These are phyloP conservation scores for Julus scanicus DNA, from an alignment of 2,888 invertebrate species.

Conservation along the genomic window DNA sequence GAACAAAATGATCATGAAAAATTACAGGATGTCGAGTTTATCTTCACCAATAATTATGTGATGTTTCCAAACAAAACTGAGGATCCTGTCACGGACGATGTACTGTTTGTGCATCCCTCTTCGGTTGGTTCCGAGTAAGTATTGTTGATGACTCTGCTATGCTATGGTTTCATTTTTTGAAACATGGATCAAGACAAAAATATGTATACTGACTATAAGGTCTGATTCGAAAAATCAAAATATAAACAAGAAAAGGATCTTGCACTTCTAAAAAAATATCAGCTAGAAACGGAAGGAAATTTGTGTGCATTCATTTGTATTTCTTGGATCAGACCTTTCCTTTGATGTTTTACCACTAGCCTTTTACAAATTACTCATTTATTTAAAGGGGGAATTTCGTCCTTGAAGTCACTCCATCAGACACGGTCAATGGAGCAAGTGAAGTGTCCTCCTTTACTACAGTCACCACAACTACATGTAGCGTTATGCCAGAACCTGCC, in stretches of 20 bases:
- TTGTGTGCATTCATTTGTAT: too few relatives aligned
- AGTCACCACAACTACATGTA: neutral
- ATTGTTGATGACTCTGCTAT: neutral
- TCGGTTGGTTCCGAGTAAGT: neutral
- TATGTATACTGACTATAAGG: too few relatives aligned
- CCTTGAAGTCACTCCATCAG: neutral
- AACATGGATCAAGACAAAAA: too few relatives aligned
- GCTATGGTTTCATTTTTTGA: too few relatives aligned
- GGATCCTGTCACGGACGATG: neutral
- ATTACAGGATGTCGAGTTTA: neutral
- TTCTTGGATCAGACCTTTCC: too few relatives aligned
- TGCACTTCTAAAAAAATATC: too few relatives aligned
- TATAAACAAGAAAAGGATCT: too few relatives aligned
- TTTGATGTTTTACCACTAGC: too few relatives aligned
- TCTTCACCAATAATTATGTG: neutral
- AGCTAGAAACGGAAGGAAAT: too few relatives aligned
- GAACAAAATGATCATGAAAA: neutral
- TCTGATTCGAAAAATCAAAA: too few relatives aligned
- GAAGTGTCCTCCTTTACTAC: conserved; percentile 5
- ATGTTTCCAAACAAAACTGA: neutral
- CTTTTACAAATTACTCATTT: too few relatives aligned
- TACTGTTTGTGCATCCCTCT: neutral
- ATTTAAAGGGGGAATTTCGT: neutral
- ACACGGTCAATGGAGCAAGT: neutral
- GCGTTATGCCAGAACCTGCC: neutral